Percentiles rank a stretch among this genome's conserved stretches.
Evolutionary conservation across 2,888 invertebrate genomes (phyloP).

Genomic region (Sminthurides aquaticus): DNA sequence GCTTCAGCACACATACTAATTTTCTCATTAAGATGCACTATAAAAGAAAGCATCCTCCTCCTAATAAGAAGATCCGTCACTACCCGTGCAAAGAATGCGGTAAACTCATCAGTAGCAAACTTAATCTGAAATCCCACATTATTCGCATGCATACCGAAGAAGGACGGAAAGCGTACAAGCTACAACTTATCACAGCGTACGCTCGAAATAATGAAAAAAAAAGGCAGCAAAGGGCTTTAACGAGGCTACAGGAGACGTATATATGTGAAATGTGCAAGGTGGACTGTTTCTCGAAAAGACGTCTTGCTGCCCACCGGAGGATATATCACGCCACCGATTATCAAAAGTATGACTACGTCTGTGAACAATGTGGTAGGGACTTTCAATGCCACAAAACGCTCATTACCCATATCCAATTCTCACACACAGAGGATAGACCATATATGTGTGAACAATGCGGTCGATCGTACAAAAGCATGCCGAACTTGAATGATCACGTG

Average conservation of each 20-base stretch:
- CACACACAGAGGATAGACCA: constrained; percentile 5
- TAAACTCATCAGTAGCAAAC: not conserved
- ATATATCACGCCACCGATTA: not conserved
- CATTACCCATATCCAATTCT: not conserved
- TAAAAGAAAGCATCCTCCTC: constrained; percentile 4
- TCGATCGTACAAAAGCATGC: not conserved
- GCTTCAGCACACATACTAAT: not conserved
- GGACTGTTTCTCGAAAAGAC: constrained; percentile 5
- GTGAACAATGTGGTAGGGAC: constrained; percentile 13
- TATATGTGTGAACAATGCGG: constrained; percentile 17
- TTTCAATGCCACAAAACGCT: not conserved
- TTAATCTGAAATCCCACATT: constrained; percentile 1
- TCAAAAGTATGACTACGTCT: not conserved
- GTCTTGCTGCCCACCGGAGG: constrained; percentile 1
- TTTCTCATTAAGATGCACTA: constrained; percentile 3
- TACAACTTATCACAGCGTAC: no score
- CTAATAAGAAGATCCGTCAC: not conserved
- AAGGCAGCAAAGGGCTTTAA: not conserved
- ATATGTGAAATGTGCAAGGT: constrained; percentile 7
- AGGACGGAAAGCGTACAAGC: not conserved
- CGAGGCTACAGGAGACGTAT: not conserved
- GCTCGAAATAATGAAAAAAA: not conserved
- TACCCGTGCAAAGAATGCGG: not conserved
- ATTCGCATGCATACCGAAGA: constrained; percentile 3
- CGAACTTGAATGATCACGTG: constrained; percentile 14